Percentiles rank a stretch among this genome's conserved stretches.
Evolutionary conservation across 2,888 invertebrate species (phyloP).

Genomic region (Epirrhoe tristata): DNA sequence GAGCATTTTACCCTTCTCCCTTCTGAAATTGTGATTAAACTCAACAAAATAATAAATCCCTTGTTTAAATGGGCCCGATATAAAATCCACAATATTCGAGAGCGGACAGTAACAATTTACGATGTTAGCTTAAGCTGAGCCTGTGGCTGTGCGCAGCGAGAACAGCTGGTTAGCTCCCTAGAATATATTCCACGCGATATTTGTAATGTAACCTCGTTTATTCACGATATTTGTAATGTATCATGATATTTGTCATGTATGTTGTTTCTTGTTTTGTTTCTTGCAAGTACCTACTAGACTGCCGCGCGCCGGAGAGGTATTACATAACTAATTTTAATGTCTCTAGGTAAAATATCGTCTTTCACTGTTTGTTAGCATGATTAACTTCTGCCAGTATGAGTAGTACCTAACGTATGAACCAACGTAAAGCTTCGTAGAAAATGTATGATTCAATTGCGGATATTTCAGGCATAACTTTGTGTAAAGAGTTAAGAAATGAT

Average conservation of each 20-base stretch:
- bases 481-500: not conserved
- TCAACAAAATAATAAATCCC: conserved; percentile 21
- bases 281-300: no score
- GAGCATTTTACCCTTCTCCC: not conserved
- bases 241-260: no score
- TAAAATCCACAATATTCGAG: conserved; percentile 24
- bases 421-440: no score
- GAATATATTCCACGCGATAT: not conserved
- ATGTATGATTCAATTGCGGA: no score
- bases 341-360: no score
- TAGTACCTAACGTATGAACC: no score
- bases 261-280: no score
- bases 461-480: no score
- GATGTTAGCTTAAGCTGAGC: conserved; percentile 25
- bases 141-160: not conserved
- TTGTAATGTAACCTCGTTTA: not conserved
- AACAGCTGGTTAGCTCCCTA: not conserved
- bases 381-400: no score
- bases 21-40: conserved; percentile 9
- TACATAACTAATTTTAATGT: no score
- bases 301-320: no score
- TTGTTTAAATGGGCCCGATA: conserved; percentile 17
- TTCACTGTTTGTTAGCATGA: no score
- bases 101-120: conserved; percentile 27
- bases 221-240: not conserved